These are phyloP conservation scores for Puffinus mauretanicus DNA, from an alignment of 2,113 vertebrate genomes.

Conservation along the genomic window DNA sequence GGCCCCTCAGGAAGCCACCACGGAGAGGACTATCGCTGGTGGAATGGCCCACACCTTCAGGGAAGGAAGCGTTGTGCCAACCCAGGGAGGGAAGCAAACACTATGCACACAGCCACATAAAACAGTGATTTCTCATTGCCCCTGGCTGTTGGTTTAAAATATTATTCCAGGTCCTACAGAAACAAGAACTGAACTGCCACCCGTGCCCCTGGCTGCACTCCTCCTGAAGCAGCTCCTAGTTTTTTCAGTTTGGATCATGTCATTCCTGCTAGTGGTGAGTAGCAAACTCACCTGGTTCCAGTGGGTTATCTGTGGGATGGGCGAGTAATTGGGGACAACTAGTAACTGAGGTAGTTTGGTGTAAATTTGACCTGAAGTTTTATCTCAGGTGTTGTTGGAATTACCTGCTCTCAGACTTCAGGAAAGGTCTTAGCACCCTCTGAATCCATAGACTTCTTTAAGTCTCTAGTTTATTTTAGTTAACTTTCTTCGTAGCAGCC, in stretches of 20 bases:
- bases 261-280: not conserved
- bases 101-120: not conserved
- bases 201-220: not conserved
- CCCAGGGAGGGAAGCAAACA: not conserved
- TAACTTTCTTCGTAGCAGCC: not conserved
- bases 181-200: not conserved
- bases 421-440: not conserved
- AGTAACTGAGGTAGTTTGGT: not conserved
- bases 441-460: not conserved
- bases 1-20: not conserved
- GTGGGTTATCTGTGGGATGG: not conserved
- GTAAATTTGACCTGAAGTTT: not conserved
- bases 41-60: not conserved
- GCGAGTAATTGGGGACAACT: not conserved
- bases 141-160: not conserved
- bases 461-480: not conserved
- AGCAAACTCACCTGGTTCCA: not conserved
- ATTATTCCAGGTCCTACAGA: not conserved
- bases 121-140: not conserved
- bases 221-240: not conserved
- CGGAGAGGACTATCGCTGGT: not conserved
- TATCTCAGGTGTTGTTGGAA: not conserved
- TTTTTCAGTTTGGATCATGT: not conserved
- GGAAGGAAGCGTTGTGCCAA: fast-evolving
- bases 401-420: not conserved